phyloP scores from a whole-genome alignment of 2,797 vertebrate genomes.

The Sebastes itinus region DNA sequence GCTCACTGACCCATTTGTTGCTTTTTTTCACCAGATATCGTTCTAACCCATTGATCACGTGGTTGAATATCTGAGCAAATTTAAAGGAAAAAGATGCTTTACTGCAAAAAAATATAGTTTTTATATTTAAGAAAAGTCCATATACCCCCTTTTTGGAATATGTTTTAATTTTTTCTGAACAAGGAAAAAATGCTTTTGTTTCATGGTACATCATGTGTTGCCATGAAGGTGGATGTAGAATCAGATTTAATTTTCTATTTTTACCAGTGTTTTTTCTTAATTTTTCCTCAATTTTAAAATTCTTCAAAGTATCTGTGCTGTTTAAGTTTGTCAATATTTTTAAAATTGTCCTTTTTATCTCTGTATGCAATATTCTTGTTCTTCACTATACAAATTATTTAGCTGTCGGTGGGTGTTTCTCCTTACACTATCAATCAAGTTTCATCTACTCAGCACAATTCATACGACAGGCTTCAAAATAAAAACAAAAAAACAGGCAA shows the following conservation, averaged over 20 bases:
- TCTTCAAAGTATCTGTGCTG: background rate
- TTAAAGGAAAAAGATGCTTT: background rate
- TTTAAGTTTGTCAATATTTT: too few species aligned
- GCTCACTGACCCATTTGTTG: rapidly evolving
- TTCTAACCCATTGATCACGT: background rate
- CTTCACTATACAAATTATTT: background rate
- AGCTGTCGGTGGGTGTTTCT: background rate
- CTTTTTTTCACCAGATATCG: background rate
- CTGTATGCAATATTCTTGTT: background rate
- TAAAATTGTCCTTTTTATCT: background rate
- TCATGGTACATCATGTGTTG: background rate
- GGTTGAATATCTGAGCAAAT: background rate
- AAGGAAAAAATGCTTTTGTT: background rate
- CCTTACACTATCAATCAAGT: background rate
- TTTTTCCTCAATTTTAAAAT: background rate
- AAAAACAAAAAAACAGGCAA: too few species aligned
- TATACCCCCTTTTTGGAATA: background rate
- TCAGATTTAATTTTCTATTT: too few species aligned
- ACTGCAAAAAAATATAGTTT: background rate
- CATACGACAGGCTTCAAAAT: too few species aligned
- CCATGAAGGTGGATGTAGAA: background rate
- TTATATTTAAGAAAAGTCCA: background rate
- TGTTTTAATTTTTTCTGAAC: rapidly evolving
- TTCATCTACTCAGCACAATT: too few species aligned
- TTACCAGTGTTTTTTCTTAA: rapidly evolving